Percentiles rank a stretch among this genome's conserved stretches.
Evolutionary conservation across 2,113 vertebrate species (phyloP).

Genomic region (Clarias gariepinus): DNA sequence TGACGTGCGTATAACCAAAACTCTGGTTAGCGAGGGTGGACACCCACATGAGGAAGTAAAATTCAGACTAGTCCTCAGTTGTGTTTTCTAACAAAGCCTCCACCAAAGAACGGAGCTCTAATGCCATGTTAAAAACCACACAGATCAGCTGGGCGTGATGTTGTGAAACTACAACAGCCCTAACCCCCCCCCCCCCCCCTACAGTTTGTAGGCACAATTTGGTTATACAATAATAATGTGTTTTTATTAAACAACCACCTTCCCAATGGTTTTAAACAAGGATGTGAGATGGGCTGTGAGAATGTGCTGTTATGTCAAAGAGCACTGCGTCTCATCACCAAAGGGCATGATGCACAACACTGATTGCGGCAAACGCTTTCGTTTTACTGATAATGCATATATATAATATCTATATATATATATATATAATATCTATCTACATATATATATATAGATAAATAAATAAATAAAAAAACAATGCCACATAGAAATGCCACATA

Average conservation of each 20-base stretch:
- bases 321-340: constrained; percentile 39
- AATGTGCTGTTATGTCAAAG: background rate
- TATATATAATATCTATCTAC: too few relatives aligned
- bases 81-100: constrained; percentile 6
- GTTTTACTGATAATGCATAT: constrained; percentile 6
- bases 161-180: constrained; percentile 10
- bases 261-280: background rate
- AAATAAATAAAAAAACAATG: too few relatives aligned
- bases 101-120: background rate
- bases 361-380: constrained; percentile 39
- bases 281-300: background rate
- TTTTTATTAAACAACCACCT: background rate
- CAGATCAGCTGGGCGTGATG: background rate
- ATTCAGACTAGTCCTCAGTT: constrained; percentile 36
- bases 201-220: background rate
- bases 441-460: too few relatives aligned
- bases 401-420: too few relatives aligned
- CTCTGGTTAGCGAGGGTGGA: constrained; percentile 45
- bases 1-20: constrained; percentile 53
- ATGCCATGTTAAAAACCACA: background rate
- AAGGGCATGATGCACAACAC: constrained; percentile 30
- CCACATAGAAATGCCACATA: too few relatives aligned
- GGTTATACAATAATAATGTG: background rate
- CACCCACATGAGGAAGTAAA: constrained; percentile 63
- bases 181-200: background rate